Evolutionary conservation across 2,797 vertebrate genomes (phyloP).

Genomic region (Chlorospingus semifuscus): DNA sequence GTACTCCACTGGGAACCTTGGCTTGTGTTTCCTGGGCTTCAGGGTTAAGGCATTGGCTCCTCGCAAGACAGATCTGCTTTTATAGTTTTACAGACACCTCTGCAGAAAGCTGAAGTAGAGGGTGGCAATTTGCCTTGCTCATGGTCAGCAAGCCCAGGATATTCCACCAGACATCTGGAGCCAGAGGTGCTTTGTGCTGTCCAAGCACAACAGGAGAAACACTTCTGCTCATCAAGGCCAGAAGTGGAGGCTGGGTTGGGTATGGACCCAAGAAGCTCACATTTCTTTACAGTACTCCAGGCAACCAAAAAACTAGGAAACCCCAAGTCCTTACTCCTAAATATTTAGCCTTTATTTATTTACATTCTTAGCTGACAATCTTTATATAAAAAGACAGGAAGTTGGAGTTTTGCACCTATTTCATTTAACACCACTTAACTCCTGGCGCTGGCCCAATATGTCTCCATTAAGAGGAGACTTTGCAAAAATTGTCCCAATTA

Average conservation of each 20-base stretch:
- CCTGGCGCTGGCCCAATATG: slow-evolving; percentile 60
- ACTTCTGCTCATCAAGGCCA: neutral
- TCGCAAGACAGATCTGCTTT: fast-evolving
- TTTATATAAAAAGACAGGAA: slow-evolving; percentile 34
- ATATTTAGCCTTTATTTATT: slow-evolving; percentile 25
- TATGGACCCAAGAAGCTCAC: neutral
- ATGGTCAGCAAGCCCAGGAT: neutral
- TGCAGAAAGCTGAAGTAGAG: neutral
- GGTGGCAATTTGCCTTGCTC: neutral
- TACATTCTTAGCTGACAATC: slow-evolving; percentile 25
- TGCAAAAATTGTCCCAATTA: slow-evolving; percentile 70
- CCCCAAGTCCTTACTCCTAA: neutral
- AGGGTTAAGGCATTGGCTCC: neutral
- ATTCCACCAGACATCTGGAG: neutral
- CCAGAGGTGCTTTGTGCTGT: neutral
- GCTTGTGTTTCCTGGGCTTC: neutral
- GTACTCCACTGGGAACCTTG: neutral
- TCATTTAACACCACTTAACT: slow-evolving; percentile 69
- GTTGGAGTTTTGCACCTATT: slow-evolving; percentile 60
- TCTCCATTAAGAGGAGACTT: slow-evolving; percentile 63
- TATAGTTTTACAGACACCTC: neutral
- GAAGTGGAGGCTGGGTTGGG: neutral
- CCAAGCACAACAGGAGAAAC: neutral
- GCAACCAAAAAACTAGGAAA: neutral
- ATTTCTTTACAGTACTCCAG: neutral